Conservation (phyloP, 1,140 invertebrate genomes). For the Plectrocnemia conspersa region DNA sequence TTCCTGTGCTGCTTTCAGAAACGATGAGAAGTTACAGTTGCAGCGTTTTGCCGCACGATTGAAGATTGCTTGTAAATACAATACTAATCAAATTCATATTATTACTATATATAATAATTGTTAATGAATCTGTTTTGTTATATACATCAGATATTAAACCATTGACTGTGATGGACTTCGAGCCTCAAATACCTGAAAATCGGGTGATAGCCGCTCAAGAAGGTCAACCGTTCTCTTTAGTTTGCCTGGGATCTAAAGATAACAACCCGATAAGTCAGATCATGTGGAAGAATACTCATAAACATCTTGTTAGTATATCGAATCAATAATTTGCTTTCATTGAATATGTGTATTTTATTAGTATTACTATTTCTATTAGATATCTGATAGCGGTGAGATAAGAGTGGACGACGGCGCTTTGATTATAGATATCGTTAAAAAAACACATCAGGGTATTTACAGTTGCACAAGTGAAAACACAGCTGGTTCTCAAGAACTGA, state of each 20-base stretch:
- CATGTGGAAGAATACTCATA: constrained; percentile 27
- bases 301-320: constrained; percentile 14
- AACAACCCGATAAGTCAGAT: constrained; percentile 17
- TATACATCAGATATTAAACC: constrained; percentile 27
- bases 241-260: constrained; percentile 22
- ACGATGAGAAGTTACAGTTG: constrained; percentile 18
- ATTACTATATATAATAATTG: neutral
- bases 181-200: constrained; percentile 25
- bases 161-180: constrained; percentile 23
- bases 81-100: constrained; percentile 7
- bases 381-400: constrained; percentile 23
- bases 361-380: constrained; percentile 22
- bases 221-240: constrained; percentile 16
- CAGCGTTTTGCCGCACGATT: constrained; percentile 28
- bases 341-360: neutral
- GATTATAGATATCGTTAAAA: constrained; percentile 19
- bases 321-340: neutral
- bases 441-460: constrained; percentile 27
- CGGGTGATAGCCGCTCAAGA: constrained; percentile 18
- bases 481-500: constrained; percentile 23
- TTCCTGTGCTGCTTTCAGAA: constrained; percentile 27
- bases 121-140: too few species aligned
- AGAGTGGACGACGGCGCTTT: constrained; percentile 27
- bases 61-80: constrained; percentile 30
- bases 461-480: constrained; percentile 28